phyloP scores from a whole-genome alignment of 2,797 vertebrate genomes.

The Eulemur mongoz region DNA sequence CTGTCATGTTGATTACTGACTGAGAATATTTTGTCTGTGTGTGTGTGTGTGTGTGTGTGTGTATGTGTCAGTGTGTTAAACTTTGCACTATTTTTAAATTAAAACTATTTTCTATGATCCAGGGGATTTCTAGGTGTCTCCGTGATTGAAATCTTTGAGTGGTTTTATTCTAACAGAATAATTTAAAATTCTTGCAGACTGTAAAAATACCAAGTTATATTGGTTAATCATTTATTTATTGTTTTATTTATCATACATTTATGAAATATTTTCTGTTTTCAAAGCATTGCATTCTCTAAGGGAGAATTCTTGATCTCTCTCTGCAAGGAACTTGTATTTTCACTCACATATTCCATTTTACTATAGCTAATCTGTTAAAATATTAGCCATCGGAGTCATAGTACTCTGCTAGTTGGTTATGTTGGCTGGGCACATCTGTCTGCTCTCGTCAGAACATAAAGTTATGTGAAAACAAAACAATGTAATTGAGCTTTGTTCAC shows the following conservation, averaged over 20 bases:
- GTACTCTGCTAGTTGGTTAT: background rate
- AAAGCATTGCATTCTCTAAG: conserved; percentile 6
- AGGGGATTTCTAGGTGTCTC: background rate
- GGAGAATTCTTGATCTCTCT: background rate
- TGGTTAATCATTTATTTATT: background rate
- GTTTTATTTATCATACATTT: conserved; percentile 7
- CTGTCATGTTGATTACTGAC: conserved; percentile 47
- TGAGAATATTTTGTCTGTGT: background rate
- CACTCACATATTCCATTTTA: background rate
- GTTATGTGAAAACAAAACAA: background rate
- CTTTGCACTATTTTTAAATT: conserved; percentile 37
- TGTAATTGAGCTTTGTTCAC: background rate
- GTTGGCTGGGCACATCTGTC: background rate
- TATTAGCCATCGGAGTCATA: background rate
- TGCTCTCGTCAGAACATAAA: conserved; percentile 12
- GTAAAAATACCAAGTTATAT: background rate
- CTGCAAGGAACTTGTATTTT: conserved; percentile 37
- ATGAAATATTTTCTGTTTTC: background rate
- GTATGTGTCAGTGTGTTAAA: conserved; percentile 23
- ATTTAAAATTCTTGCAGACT: background rate
- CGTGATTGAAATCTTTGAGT: conserved; percentile 1
- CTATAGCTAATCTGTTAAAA: conserved; percentile 12
- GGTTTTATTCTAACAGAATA: conserved; percentile 16
- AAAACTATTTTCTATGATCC: conserved; percentile 24
- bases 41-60: background rate